These are phyloP conservation scores for Drepana falcataria DNA, from an alignment of 2,888 invertebrate species.

Conservation along the genomic window DNA sequence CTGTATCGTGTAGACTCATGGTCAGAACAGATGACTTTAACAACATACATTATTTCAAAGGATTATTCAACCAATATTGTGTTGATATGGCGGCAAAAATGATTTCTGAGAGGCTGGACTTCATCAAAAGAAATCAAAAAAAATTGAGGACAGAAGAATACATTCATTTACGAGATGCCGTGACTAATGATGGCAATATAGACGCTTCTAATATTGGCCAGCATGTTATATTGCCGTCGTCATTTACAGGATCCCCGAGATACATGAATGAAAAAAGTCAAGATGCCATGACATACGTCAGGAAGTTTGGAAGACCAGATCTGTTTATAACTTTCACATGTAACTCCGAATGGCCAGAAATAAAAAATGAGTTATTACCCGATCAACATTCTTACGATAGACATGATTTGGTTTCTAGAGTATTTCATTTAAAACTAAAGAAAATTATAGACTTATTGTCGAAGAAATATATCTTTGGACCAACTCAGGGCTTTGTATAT, in stretches of 20 bases:
- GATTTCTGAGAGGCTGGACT: conserved; percentile 23
- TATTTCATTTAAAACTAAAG: conserved; percentile 13
- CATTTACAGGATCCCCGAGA: conserved; percentile 17
- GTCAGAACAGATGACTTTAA: no score
- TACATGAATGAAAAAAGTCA: conserved; percentile 19
- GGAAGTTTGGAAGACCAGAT: conserved; percentile 17
- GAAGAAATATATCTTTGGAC: conserved; percentile 10
- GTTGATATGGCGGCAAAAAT: conserved; percentile 23
- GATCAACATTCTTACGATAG: conserved; percentile 15
- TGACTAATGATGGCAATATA: no score
- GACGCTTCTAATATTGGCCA: conserved; percentile 20
- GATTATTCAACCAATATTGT: conserved; percentile 18
- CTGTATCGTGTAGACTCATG: no score
- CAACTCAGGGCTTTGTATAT: conserved; percentile 6
- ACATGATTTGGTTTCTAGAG: conserved; percentile 13
- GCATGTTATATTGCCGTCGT: conserved; percentile 19
- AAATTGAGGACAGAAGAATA: conserved; percentile 17
- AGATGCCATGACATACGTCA: conserved; percentile 19
- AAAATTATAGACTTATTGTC: conserved; percentile 8
- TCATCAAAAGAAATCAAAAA: conserved; percentile 20
- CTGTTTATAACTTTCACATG: conserved; percentile 19
- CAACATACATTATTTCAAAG: no score
- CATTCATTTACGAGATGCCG: conserved; percentile 19
- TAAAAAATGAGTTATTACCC: conserved; percentile 12
- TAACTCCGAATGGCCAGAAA: conserved; percentile 21